These are phyloP conservation scores for Syngnathus floridae DNA, from an alignment of 2,113 vertebrate species.

Conservation along the genomic window DNA sequence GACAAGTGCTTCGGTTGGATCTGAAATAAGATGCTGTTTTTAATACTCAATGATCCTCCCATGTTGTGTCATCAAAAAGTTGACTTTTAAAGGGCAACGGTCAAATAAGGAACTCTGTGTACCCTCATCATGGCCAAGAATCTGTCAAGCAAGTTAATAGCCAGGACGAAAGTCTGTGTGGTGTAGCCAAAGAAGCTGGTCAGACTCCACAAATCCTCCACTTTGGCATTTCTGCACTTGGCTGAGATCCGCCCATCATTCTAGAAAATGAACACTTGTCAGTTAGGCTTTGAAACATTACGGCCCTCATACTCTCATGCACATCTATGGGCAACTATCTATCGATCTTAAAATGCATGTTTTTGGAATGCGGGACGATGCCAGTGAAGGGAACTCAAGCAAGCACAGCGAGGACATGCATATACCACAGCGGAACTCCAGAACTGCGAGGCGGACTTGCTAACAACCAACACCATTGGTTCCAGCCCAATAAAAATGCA, in stretches of 20 bases:
- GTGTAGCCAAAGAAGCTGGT: slow-evolving; percentile 92
- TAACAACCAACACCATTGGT: neutral
- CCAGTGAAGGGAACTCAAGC: neutral
- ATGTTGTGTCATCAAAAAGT: neutral
- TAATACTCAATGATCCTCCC: neutral
- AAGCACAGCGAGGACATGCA: neutral
- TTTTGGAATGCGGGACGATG: too few species aligned
- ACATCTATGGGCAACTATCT: neutral
- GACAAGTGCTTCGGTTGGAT: slow-evolving; percentile 94
- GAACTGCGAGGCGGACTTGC: too few species aligned
- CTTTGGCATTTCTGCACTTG: slow-evolving; percentile 84
- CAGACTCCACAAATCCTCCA: slow-evolving; percentile 92
- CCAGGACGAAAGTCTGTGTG: slow-evolving; percentile 90
- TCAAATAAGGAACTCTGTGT: slow-evolving; percentile 9
- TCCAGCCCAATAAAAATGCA: too few species aligned
- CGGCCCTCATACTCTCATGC: neutral
- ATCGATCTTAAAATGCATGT: neutral
- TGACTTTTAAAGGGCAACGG: neutral
- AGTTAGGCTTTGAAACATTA: neutral
- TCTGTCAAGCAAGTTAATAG: slow-evolving; percentile 93
- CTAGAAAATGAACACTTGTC: slow-evolving; percentile 39
- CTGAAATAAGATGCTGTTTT: slow-evolving; percentile 49
- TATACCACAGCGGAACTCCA: too few species aligned
- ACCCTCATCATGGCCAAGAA: slow-evolving; percentile 97
- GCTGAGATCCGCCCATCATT: slow-evolving; percentile 81